A percentile compares a stretch with the other conserved stretches of the same genome.
These are phyloP conservation scores for Hyperopisus bebe DNA, from an alignment of 2,113 vertebrate genomes.

Conservation along the genomic window DNA sequence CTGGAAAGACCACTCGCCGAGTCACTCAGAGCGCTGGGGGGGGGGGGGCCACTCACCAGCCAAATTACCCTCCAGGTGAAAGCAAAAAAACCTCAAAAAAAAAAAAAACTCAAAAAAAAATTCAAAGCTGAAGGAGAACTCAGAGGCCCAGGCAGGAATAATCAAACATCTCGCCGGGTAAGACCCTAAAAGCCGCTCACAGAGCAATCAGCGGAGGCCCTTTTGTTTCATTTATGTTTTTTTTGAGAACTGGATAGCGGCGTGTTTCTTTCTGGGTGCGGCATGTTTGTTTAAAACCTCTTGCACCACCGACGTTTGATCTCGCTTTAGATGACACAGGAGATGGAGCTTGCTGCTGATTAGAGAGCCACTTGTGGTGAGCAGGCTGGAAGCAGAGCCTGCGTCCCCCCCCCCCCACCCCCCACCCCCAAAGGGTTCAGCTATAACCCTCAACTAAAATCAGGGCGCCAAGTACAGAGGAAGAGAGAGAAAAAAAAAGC, in stretches of 20 bases:
- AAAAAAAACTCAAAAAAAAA: neutral
- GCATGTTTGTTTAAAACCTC: slow-evolving; percentile 34
- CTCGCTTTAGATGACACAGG: slow-evolving; percentile 32
- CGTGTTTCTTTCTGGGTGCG: neutral
- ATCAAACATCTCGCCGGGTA: neutral
- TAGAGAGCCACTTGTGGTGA: slow-evolving; percentile 11
- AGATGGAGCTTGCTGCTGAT: slow-evolving; percentile 31
- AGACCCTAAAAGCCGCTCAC: neutral
- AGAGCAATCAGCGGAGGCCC: neutral
- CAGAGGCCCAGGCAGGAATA: neutral
- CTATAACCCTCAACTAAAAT: neutral
- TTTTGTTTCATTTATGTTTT: neutral
- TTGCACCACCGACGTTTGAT: slow-evolving; percentile 25
- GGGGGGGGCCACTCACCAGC: neutral
- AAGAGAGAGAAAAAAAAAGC: neutral
- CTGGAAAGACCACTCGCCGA: slow-evolving; percentile 9
- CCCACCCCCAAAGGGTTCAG: neutral
- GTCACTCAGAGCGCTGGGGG: neutral
- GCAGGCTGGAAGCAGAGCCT: neutral
- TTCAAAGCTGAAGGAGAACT: neutral
- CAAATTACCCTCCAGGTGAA: neutral
- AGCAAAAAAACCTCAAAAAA: slow-evolving; percentile 10
- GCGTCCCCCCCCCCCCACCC: neutral
- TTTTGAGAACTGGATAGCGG: slow-evolving; percentile 10
- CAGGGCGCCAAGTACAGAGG: neutral